phyloP scores from a whole-genome alignment of 2,797 vertebrate species.

The Hozukius guyotensis region DNA sequence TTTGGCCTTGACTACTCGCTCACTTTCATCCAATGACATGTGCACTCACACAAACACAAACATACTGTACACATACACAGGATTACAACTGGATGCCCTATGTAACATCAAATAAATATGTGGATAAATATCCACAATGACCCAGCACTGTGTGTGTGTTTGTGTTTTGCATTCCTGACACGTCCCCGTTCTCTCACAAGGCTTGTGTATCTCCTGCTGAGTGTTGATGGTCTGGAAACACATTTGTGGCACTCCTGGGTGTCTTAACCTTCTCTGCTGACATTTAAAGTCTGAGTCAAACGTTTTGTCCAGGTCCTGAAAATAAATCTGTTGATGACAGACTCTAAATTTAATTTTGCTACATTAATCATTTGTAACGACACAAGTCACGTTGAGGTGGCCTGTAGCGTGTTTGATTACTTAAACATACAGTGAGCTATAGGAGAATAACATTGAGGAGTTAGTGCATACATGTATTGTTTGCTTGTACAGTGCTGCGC shows the following conservation, averaged over 20 bases:
- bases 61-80: background rate
- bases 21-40: slow-evolving; percentile 8
- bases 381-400: background rate
- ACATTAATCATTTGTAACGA: slow-evolving; percentile 13
- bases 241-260: slow-evolving; percentile 58
- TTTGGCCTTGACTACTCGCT: slow-evolving; percentile 1
- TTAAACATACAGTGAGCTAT: slow-evolving; percentile 17
- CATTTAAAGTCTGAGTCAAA: slow-evolving; percentile 20
- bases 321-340: slow-evolving; percentile 41
- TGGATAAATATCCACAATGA: slow-evolving; percentile 24
- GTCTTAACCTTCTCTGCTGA: slow-evolving; percentile 28
- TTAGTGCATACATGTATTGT: background rate
- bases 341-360: slow-evolving; percentile 20
- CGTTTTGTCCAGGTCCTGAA: slow-evolving; percentile 34
- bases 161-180: slow-evolving; percentile 19
- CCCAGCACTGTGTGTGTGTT: background rate
- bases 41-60: slow-evolving; percentile 3
- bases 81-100: background rate
- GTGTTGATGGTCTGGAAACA: slow-evolving; percentile 43
- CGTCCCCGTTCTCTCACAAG: background rate
- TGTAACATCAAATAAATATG: background rate
- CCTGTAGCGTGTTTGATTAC: slow-evolving; percentile 16
- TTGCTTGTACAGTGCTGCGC: background rate
- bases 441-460: background rate
- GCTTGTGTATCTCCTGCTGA: slow-evolving; percentile 37